These are phyloP conservation scores for Chiloscyllium punctatum DNA, from an alignment of 2,797 vertebrate species.

Conservation along the genomic window DNA sequence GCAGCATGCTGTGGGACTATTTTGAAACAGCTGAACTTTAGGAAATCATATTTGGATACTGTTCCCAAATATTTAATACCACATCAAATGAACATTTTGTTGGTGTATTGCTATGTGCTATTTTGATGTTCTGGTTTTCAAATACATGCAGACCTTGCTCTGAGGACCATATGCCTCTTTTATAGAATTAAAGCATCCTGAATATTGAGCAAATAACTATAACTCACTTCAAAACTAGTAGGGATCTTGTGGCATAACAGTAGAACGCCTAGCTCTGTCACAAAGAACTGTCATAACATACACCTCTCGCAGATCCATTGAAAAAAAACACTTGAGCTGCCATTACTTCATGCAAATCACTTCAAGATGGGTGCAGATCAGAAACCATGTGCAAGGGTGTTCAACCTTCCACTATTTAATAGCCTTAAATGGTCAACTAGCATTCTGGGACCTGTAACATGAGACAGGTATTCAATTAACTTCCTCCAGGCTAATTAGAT, in stretches of 20 bases:
- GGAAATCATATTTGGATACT: background rate
- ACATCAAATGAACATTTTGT: background rate
- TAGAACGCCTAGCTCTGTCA: too few relatives aligned
- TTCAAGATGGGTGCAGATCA: background rate
- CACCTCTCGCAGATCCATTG: too few relatives aligned
- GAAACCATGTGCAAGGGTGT: background rate
- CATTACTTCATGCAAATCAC: background rate
- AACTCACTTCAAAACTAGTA: background rate
- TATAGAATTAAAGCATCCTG: background rate
- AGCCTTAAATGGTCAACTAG: background rate
- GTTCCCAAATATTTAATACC: background rate
- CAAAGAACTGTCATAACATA: background rate
- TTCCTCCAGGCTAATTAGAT: background rate
- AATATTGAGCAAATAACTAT: background rate
- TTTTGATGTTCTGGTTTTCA: background rate
- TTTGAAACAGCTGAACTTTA: background rate
- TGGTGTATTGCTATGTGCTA: background rate
- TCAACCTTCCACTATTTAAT: background rate
- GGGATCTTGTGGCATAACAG: background rate
- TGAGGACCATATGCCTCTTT: background rate
- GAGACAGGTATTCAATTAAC: too few relatives aligned
- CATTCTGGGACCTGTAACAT: background rate
- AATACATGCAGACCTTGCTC: background rate
- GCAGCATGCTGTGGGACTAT: background rate
- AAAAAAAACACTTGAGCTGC: too few relatives aligned